Base-by-base conservation (phyloP, 2,113 vertebrate genomes). In the Pseudois nayaur region DNA sequence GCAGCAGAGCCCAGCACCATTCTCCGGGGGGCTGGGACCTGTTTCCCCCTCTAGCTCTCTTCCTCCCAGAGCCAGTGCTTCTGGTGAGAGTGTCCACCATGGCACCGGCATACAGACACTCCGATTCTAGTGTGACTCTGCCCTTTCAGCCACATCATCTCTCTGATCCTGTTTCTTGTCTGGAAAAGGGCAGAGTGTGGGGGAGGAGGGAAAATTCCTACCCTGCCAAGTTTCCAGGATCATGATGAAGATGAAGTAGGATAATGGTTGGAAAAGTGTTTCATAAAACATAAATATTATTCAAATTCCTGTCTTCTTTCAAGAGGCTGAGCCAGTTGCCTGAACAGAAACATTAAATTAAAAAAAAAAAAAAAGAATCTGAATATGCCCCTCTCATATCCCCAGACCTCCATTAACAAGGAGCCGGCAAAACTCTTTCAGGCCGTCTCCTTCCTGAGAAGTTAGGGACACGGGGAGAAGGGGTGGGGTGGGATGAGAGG, bases 61-160 rank as follows among this genome's bases (percentile, higher is more conserved):
- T 48, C 13, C 12, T 84, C 50, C 36, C 6, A 52, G 48, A 82
- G 52, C 62, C 50, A 45, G 25, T 15, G 17, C 16, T 17, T 12
- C 85, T 27, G 31, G 16, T 1, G 62, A 50, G 54, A 7, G 8
- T 6, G 19, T 33, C 45, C 12, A 6, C 59, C 5, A 0, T 10
- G 45, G 2, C 16, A 19, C 45, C 2, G 5, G 10, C 1, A 4
- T 11, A 9, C 76, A 45, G 79, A 78, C 43, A 8, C 36, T 29
- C 45, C 0, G 16, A 55, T 33, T 79, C 91, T 29, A 23, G 45
- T 8, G 19, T 7, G 33, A 52, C 31, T 7, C 59, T 29, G 13
- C 21, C 50, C 6, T 29, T 16, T 15, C 17, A 0, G 2, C 52
- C 71, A 27, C 3, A 5, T 21, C 0, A 71, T 45, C 40, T 50